Base-by-base conservation (phyloP, 2,797 vertebrate species). In the Aselliscus stoliczkanus region DNA sequence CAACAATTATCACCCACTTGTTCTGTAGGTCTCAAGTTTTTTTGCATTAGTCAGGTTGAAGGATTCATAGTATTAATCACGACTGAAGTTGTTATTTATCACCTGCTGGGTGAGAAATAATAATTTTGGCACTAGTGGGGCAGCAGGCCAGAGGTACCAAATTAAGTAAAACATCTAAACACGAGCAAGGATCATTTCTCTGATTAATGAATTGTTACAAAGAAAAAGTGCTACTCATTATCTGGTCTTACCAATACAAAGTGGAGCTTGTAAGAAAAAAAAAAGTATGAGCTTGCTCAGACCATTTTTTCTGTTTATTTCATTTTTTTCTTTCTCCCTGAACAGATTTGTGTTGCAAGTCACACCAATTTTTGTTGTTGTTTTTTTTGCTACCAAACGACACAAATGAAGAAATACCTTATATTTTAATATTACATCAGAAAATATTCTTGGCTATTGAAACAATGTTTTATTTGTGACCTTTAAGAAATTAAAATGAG, bases 131-230 rank as follows among this genome's bases (percentile, higher is more conserved):
- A 98, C 98, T 98, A 98, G 98, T 99, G 98, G 98, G 99, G 98
- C 98, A 99, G 98, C 98, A 98, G 99, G 98, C 99, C 98, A 99
- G 98, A 99, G 99, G 98, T 99, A 98, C 98, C 98, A 99, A 99
- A 99, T 99, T 99, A 99, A 99, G 99, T 99, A 99, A 99, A 99
- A 99, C 98, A 98, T 99, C 99, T 99, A 99, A 99, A 99, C 98
- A 98, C 98, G 97, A 97, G 96, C 98, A 98, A 98, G 98, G 98
- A 98, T 99, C 98, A 98, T 99, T 99, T 98, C 98, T 98, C 98
- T 99, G 99, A 99, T 99, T 99, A 99, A 99, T 99, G 98, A 98
- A 98, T 98, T 98, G 98, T 98, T 98, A 98, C 98, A 97, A 97
- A 98, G 97, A 96, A 98, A 98, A 98, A 98, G 97, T 97, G 92